Percentiles rank a stretch among this genome's conserved stretches.
These are phyloP conservation scores for Buteo buteo DNA, from an alignment of 2,113 vertebrate genomes.

Conservation along the genomic window DNA sequence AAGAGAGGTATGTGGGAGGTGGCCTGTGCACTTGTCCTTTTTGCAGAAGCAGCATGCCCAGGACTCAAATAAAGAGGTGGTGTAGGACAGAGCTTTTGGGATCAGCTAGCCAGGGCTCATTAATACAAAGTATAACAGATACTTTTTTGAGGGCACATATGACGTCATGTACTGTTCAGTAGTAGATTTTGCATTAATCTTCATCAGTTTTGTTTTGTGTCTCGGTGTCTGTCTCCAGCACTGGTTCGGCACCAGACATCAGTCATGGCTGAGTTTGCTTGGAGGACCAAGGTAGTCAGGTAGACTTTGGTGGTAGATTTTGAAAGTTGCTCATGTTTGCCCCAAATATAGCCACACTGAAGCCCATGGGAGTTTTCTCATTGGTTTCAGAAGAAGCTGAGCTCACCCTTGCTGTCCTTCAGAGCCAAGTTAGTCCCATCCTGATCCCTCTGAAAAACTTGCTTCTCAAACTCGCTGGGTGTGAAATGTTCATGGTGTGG, in stretches of 20 bases:
- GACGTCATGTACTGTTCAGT: rapidly evolving
- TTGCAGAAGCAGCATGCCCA: background rate
- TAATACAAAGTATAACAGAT: background rate
- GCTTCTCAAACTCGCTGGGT: background rate
- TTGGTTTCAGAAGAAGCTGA: background rate
- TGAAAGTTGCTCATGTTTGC: background rate
- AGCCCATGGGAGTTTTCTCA: background rate
- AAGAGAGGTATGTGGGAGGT: background rate
- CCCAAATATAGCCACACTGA: background rate
- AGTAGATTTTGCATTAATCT: background rate
- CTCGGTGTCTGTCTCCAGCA: background rate
- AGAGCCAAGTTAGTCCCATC: background rate
- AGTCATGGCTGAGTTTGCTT: background rate
- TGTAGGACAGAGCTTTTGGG: background rate
- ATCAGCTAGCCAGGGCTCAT: background rate
- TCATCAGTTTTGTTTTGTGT: background rate
- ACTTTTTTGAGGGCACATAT: background rate
- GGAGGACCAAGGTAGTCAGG: background rate
- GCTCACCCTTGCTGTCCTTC: background rate
- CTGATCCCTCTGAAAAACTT: background rate
- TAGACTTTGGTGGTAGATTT: background rate
- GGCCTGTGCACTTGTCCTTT: background rate
- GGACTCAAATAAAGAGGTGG: background rate
- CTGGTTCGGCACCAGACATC: rapidly evolving
- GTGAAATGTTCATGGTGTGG: rapidly evolving